Base-by-base conservation (phyloP, 1,140 invertebrate genomes). In the Drosophila kohkoa region DNA sequence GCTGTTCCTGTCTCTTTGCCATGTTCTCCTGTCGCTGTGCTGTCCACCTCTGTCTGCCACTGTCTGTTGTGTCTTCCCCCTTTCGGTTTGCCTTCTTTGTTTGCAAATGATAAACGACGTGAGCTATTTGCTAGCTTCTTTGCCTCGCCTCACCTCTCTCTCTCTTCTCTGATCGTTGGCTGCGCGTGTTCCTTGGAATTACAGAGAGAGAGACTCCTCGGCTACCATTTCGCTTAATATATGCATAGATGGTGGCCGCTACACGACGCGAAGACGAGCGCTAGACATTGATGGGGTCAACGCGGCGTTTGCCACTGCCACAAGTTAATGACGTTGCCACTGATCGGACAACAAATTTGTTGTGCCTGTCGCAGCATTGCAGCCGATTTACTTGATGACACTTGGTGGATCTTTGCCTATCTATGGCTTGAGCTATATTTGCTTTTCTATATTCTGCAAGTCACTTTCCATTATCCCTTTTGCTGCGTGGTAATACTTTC, bases 21-120 rank as follows among this genome's bases (percentile, higher is more conserved):
- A 11, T 38, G 7, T 13, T 13, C 30, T 54, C 35, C 54, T 41
- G 13, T 8, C 20, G 20, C 20, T 25, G 20, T 25, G 20, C 35
- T 13, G 16, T 41, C 48, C 41, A 58, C 48, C 16, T 38, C 16
- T 16, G 15, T n/a, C 62, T 51, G 60, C 41, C 25, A 35, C 58
- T 63, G 58, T 16, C 57, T 8, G 8, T 32, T 35, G 20, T 4
- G 20, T 25, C 20, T 25, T 25, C 75, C 48, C 55, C 74, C 35
- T 63, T 60, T 69, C 68, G 55, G 75, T 77, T 75, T 78, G 83
- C 75, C 83, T 81, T 88, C 81, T 88, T 88, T 88, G 83, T 87
- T 87, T 88, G 83, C 83, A 83, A 89, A 88, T 88, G 85, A 88
- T 89, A 88, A 88, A 88, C 88, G 83, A 89, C 80, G 77, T 79